Evolutionary conservation across 2,797 vertebrate species (phyloP), one percentile per base, ranked within the genome.

Genomic region (Pangasius djambal): DNA sequence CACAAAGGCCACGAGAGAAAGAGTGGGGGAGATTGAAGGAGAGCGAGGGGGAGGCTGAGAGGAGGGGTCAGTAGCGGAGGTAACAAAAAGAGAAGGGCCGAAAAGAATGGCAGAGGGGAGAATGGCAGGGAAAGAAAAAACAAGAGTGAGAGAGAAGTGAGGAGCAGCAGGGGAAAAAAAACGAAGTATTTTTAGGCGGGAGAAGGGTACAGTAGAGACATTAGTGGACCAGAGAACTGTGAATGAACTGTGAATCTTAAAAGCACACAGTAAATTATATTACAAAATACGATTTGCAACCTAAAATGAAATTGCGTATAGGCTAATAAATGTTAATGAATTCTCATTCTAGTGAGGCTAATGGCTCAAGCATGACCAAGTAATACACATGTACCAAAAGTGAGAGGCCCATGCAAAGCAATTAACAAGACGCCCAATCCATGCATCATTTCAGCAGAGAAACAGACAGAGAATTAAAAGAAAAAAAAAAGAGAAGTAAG

Each of bases 1-100:
- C 87, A 93, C 93, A 93, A 93, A 93, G 91, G 89, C 91, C 90
- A 91, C 88, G 34, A 81, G 88, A 92, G 88, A 92, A 90, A 91
- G 83, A 90, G 88, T 75, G 78, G 63, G 90, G 67, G 83, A 34
- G 84, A 72, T 44, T 15, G 70, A 86, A 87, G 86, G 69, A 89
- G 89, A 90, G 79, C 83, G 88, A 90, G 86, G 87, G 79, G 88
- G 89, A 83, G 88, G 85, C 70, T 16, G 34, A 87, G 86, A 87
- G 91, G 83, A 89, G 87, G 87, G 90, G 87, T 90, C 87, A 88
- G 85, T 84, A 20, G 87, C 84, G 88, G 91, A 87, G 91, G 90
- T 86, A 91, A 91, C 91, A 92, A 92, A 93, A 92, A 92, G 90
- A 91, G 89, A 90, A 90, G 83, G 88, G 85, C 55, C 79, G n/a